These are phyloP conservation scores for Criorhina ranunculi DNA, from an alignment of 2,888 invertebrate genomes.

Conservation along the genomic window DNA sequence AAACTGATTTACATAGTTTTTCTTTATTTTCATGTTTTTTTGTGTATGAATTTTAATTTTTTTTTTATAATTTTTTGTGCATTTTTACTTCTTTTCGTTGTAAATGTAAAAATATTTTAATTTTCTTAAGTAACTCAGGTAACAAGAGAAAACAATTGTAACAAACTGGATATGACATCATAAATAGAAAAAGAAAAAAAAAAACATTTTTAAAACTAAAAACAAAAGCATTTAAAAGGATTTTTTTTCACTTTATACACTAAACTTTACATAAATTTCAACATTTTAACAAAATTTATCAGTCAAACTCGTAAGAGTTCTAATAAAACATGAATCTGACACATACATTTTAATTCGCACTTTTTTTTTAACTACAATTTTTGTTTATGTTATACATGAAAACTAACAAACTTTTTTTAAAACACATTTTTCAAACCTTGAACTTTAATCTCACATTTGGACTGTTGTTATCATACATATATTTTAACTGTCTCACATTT, in stretches of 20 bases:
- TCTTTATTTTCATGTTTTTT: constrained; percentile 54
- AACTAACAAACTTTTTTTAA: too few relatives aligned
- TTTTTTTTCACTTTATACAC: constrained; percentile 5
- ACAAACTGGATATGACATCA: constrained; percentile 37
- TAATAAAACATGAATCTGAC: constrained; percentile 45
- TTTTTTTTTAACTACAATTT: not conserved
- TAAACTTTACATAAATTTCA: constrained; percentile 21
- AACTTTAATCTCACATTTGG: constrained; percentile 48
- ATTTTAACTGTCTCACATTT: constrained; percentile 24
- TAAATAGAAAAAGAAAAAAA: constrained; percentile 8
- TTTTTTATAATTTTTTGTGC: constrained; percentile 50
- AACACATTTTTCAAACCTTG: too few relatives aligned
- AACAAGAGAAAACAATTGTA: constrained; percentile 57
- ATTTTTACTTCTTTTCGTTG: constrained; percentile 45
- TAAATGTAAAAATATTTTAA: constrained; percentile 43
- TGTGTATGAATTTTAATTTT: constrained; percentile 64
- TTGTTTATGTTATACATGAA: constrained; percentile 59
- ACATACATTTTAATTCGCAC: constrained; percentile 21
- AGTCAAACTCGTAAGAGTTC: constrained; percentile 16
- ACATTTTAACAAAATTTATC: constrained; percentile 4
- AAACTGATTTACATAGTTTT: constrained; percentile 38
- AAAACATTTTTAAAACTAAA: constrained; percentile 4
- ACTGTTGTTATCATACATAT: constrained; percentile 31
- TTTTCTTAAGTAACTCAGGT: constrained; percentile 63
- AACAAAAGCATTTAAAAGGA: constrained; percentile 58